Conservation (phyloP, 2,797 vertebrate genomes). For the Sphenopsis melanotis region DNA sequence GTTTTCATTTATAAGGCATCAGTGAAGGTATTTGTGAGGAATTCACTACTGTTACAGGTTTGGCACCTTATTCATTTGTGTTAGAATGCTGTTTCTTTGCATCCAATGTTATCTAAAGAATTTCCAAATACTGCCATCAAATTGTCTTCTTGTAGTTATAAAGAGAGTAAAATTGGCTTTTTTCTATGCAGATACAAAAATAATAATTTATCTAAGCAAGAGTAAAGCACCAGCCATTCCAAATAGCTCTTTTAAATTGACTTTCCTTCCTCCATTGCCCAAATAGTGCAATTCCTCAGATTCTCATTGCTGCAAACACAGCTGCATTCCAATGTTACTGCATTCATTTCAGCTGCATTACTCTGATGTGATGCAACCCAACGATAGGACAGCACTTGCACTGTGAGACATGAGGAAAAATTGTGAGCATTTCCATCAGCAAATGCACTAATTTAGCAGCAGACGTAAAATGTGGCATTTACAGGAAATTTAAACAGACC, state of each 20-base stretch:
- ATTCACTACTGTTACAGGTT: neutral
- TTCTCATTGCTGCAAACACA: neutral
- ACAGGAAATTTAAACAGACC: neutral
- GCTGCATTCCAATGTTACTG: neutral
- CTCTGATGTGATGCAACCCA: rapidly evolving
- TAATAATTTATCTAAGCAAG: neutral
- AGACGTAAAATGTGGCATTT: neutral
- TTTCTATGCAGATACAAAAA: neutral
- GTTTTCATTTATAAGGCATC: neutral
- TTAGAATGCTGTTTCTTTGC: neutral
- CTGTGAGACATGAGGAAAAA: neutral
- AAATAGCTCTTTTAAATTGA: neutral
- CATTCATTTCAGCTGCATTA: neutral
- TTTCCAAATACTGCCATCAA: neutral
- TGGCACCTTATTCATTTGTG: neutral
- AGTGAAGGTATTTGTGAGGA: neutral
- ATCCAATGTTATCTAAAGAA: neutral
- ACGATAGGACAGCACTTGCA: neutral
- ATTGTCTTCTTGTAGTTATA: neutral
- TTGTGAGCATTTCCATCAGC: neutral
- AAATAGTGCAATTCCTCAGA: neutral
- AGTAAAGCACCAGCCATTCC: neutral
- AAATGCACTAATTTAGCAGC: neutral
- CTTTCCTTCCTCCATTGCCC: neutral
- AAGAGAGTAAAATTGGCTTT: neutral